Percentiles rank a stretch among this genome's conserved stretches.
phyloP scores from a whole-genome alignment of 2,113 vertebrate genomes.

The Brachyhypopomus occidentalis region DNA sequence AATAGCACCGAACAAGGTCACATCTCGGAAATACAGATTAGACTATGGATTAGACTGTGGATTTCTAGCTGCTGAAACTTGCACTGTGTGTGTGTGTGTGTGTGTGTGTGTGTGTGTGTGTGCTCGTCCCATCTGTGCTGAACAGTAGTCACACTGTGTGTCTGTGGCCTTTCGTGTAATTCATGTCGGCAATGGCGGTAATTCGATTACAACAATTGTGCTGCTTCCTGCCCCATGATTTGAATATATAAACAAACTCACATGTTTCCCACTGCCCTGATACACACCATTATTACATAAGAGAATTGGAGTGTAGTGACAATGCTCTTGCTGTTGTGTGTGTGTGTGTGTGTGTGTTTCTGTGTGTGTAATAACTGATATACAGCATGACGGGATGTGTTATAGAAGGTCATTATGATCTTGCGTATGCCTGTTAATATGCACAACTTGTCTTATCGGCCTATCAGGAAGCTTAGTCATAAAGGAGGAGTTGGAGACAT shows the following conservation, averaged over 20 bases:
- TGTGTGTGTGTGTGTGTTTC: constrained; percentile 31
- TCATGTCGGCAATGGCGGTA: constrained; percentile 36
- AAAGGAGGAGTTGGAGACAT: no score
- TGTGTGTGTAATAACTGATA: not conserved
- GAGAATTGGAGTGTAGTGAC: not conserved
- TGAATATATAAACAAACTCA: constrained; percentile 42
- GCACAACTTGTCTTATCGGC: constrained; percentile 33
- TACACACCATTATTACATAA: constrained; percentile 34
- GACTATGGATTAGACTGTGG: no score
- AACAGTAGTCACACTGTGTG: constrained; percentile 12
- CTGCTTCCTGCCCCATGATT: constrained; percentile 44
- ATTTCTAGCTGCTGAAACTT: not conserved
- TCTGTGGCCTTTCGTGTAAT: constrained; percentile 23
- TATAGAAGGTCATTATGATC: constrained; percentile 38
- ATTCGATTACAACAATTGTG: constrained; percentile 52
- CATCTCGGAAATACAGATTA: no score
- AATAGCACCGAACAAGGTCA: no score
- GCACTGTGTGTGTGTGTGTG: constrained; percentile 7
- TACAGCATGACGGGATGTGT: not conserved
- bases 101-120: constrained; percentile 24
- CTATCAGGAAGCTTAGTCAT: not conserved
- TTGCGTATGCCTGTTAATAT: constrained; percentile 20
- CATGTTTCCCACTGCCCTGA: constrained; percentile 37
- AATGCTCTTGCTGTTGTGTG: not conserved
- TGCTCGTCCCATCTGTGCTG: constrained; percentile 1